phyloP scores from a whole-genome alignment of 2,797 vertebrate genomes.

The Gallinago nigripennis region DNA sequence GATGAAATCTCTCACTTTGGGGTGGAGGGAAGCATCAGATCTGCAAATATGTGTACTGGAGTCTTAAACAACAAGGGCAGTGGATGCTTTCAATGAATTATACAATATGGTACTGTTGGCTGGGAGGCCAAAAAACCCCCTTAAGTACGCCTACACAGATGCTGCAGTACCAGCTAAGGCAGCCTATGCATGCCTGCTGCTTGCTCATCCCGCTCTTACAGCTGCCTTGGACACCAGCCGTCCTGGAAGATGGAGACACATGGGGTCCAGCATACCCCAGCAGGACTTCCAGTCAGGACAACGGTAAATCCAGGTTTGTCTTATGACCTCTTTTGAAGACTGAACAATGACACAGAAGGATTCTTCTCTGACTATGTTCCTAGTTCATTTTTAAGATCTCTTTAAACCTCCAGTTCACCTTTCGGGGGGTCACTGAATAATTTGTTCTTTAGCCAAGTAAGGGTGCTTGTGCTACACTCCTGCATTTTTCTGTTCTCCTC shows the following conservation, averaged over 20 bases:
- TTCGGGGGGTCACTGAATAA: background rate
- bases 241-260: background rate
- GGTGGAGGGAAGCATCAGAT: background rate
- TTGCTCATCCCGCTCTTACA: background rate
- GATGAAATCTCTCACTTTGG: background rate
- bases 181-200: background rate
- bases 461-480: background rate
- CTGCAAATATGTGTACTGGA: background rate
- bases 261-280: background rate
- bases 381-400: background rate
- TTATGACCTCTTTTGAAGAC: background rate
- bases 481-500: slow-evolving; percentile 22
- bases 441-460: background rate
- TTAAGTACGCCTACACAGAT: background rate
- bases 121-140: background rate
- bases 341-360: background rate
- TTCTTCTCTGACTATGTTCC: background rate
- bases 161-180: background rate
- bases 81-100: background rate
- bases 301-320: rapidly evolving
- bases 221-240: background rate
- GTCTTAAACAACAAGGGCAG: background rate
- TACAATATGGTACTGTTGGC: background rate
- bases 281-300: background rate
- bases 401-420: background rate